Evolutionary conservation across 2,888 invertebrate genomes (phyloP).

Genomic region (Aphodius granarius): DNA sequence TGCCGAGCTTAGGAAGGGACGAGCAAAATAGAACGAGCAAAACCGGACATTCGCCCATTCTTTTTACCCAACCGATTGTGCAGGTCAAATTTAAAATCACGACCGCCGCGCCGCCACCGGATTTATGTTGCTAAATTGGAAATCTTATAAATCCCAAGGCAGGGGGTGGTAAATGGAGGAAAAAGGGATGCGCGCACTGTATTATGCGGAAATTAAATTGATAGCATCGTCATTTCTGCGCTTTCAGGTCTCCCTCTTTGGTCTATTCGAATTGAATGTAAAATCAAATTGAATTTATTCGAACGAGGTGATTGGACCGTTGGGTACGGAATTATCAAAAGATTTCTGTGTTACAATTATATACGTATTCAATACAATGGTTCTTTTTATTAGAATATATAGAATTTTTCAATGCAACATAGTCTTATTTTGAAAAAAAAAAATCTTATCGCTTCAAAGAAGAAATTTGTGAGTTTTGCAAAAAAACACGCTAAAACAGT

Average conservation of each 20-base stretch:
- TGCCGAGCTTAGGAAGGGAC: not conserved
- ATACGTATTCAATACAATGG: too few species aligned
- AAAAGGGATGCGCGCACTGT: not conserved
- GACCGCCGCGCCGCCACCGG: not conserved
- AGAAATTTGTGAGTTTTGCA: too few species aligned
- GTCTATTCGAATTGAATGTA: not conserved
- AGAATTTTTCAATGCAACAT: too few species aligned
- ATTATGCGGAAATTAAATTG: not conserved
- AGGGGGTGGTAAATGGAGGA: not conserved
- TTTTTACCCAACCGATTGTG: not conserved
- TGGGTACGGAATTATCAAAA: too few species aligned
- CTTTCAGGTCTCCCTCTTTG: not conserved
- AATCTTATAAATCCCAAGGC: not conserved
- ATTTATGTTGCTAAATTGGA: not conserved
- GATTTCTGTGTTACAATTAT: too few species aligned
- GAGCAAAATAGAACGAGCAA: too few species aligned
- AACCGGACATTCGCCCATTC: not conserved
- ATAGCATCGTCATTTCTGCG: not conserved
- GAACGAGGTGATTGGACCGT: not conserved
- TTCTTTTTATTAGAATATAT: too few species aligned
- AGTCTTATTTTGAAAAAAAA: too few species aligned
- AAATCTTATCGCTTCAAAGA: too few species aligned
- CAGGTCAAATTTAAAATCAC: not conserved
- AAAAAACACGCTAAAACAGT: too few species aligned
- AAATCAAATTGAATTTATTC: not conserved